These are phyloP conservation scores for Sceliomorpha sp. DNA, from an alignment of 2,888 invertebrate species.

Conservation along the genomic window DNA sequence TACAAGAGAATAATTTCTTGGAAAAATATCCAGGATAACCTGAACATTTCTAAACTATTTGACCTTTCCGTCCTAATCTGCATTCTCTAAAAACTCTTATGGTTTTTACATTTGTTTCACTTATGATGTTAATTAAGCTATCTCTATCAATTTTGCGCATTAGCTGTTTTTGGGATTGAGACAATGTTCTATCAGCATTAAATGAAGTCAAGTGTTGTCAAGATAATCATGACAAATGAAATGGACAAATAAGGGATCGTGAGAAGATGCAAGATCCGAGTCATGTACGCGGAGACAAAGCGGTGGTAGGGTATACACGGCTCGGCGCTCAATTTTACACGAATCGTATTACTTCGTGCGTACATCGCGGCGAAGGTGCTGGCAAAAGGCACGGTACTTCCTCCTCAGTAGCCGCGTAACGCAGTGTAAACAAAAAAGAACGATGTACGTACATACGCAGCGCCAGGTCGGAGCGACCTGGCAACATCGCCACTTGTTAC, in stretches of 20 bases:
- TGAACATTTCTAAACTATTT: no score
- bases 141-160: no score
- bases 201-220: no score
- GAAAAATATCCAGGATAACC: no score
- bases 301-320: constrained; percentile 13
- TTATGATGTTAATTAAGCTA: no score
- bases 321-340: constrained; percentile 6
- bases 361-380: constrained; percentile 12
- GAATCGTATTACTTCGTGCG: constrained; percentile 1
- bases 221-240: constrained; percentile 4
- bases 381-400: constrained; percentile 65
- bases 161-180: no score
- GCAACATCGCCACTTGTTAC: constrained; percentile 67
- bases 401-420: constrained; percentile 73
- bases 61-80: no score
- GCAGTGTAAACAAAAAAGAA: constrained; percentile 69
- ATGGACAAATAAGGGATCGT: constrained; percentile 11
- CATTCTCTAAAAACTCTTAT: no score
- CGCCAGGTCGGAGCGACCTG: constrained; percentile 53
- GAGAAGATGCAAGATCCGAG: constrained; percentile 3
- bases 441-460: constrained; percentile 60
- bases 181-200: no score
- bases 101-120: no score
- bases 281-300: constrained; percentile 14
- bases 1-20: no score